Conservation (phyloP, 2,113 vertebrate genomes). For the Etheostoma spectabile region DNA sequence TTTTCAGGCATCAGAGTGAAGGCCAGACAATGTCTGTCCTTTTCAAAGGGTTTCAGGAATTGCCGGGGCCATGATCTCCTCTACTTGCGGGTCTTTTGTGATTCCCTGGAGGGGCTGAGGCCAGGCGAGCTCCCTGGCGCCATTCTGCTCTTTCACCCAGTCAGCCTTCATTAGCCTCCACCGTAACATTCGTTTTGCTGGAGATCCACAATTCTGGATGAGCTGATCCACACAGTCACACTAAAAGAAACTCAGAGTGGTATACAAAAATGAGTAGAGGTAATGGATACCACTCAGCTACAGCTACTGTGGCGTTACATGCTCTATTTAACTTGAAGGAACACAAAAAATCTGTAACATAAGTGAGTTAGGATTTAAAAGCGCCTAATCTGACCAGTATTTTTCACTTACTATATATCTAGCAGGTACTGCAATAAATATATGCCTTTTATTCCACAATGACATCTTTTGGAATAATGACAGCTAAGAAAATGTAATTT, state of each 20-base stretch:
- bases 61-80: constrained; percentile 74
- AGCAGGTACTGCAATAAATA: background rate
- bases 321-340: background rate
- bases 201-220: constrained; percentile 29
- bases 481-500: background rate
- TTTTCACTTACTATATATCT: constrained; percentile 1
- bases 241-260: background rate
- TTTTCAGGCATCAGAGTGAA: constrained; percentile 67
- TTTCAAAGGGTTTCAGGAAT: constrained; percentile 78
- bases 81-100: constrained; percentile 71
- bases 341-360: background rate
- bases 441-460: background rate
- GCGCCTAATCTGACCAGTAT: background rate
- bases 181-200: constrained; percentile 53
- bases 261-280: background rate
- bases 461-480: background rate
- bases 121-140: constrained; percentile 66
- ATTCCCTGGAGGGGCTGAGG: constrained; percentile 67
- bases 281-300: background rate
- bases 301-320: background rate
- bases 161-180: constrained; percentile 76
- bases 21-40: constrained; percentile 74
- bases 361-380: background rate
- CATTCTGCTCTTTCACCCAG: constrained; percentile 74
- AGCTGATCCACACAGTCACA: background rate